phyloP scores from a whole-genome alignment of 2,888 invertebrate species.

The Coelinius sp. region DNA sequence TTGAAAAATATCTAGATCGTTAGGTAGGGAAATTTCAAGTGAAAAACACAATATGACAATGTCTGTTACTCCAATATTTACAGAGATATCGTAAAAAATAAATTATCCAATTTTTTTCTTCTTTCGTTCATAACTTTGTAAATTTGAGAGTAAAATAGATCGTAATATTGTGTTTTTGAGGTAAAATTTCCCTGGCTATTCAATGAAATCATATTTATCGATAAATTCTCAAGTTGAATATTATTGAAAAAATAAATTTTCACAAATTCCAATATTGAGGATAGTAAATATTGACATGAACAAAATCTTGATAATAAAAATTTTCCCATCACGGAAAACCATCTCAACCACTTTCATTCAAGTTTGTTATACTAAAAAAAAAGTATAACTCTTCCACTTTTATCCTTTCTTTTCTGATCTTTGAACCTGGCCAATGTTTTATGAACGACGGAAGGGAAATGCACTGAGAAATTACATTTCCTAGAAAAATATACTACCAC shows the following conservation, averaged over 20 bases:
- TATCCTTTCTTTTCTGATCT: conserved; percentile 23
- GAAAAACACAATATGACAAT: too few relatives aligned
- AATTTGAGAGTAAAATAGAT: too few relatives aligned
- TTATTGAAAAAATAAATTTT: too few relatives aligned
- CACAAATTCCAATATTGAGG: too few relatives aligned
- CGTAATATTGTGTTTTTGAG: too few relatives aligned
- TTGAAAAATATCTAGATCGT: too few relatives aligned
- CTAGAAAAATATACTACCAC: conserved; percentile 34
- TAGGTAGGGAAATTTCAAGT: too few relatives aligned
- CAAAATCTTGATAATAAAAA: neutral
- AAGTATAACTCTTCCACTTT: neutral
- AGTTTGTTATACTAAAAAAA: neutral
- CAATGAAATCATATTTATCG: neutral
- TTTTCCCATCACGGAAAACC: neutral
- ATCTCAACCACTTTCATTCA: neutral
- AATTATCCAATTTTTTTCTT: too few relatives aligned
- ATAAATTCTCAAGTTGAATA: neutral
- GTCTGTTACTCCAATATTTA: too few relatives aligned
- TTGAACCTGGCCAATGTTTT: conserved; percentile 35
- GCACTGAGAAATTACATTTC: conserved; percentile 36
- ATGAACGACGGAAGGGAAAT: conserved; percentile 33
- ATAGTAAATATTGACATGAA: neutral
- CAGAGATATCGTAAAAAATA: too few relatives aligned
- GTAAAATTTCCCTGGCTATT: neutral
- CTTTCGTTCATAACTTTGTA: too few relatives aligned